Conservation (phyloP, 2,888 invertebrate genomes). For the Thysanoteuthis rhombus region DNA sequence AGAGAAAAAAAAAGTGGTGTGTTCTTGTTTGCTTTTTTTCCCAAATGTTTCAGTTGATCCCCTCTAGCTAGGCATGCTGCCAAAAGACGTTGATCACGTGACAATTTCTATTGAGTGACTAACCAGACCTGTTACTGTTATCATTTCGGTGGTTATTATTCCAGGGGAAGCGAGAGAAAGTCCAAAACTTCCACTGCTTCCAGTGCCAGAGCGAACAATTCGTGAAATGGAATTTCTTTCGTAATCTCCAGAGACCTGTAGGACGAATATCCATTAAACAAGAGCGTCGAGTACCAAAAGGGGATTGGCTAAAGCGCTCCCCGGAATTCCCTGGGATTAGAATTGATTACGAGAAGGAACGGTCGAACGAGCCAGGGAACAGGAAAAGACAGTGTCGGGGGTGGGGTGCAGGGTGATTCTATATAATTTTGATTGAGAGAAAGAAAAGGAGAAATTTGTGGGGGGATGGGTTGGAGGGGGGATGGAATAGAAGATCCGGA, state of each 20-base stretch:
- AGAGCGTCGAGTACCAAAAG: neutral
- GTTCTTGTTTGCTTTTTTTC: no score
- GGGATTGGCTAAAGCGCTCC: neutral
- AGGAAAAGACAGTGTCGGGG: neutral
- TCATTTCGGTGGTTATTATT: no score
- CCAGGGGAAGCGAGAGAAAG: neutral
- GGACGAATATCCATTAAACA: neutral
- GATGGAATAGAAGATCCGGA: accelerated
- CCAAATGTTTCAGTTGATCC: no score
- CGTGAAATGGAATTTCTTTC: neutral
- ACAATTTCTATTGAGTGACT: no score
- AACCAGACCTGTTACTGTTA: no score
- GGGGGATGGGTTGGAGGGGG: neutral
- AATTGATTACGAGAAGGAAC: neutral
- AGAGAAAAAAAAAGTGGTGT: no score
- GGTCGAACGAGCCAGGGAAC: no score
- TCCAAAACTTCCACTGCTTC: neutral
- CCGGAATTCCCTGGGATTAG: neutral
- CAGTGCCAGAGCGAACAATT: neutral
- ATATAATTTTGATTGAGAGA: neutral
- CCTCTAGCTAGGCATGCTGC: no score
- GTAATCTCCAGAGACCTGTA: neutral
- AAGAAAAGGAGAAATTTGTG: neutral
- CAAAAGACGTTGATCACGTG: no score
- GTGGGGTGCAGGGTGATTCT: no score